phyloP scores from a whole-genome alignment of 2,888 invertebrate species.

The Oligia strigilis region DNA sequence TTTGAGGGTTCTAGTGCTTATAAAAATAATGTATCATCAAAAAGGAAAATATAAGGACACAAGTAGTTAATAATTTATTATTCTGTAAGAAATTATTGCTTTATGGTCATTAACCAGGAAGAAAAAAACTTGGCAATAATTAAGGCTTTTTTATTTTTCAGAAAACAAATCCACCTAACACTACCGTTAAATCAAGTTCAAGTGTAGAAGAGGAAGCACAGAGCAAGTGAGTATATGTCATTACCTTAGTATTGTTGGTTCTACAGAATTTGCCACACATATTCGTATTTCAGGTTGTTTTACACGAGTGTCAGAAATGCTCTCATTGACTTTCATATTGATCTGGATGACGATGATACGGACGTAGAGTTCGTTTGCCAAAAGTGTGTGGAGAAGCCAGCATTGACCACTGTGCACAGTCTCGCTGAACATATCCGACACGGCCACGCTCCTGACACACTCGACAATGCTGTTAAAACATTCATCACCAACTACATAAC shows the following conservation, averaged over 20 bases:
- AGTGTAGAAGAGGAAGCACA: conserved; percentile 41
- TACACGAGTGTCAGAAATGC: conserved; percentile 69
- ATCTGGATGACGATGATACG: conserved; percentile 67
- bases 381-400: conserved; percentile 71
- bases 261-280: conserved; percentile 32
- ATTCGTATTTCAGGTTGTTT: conserved; percentile 78
- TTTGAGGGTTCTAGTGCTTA: too few species aligned
- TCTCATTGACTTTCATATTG: conserved; percentile 69
- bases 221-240: conserved; percentile 59
- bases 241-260: neutral
- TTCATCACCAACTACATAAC: conserved; percentile 80
- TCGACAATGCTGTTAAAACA: conserved; percentile 56
- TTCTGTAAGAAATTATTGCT: too few species aligned
- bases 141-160: conserved; percentile 34
- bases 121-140: neutral
- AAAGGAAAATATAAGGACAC: too few species aligned
- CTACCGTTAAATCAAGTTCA: conserved; percentile 4
- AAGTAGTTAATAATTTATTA: too few species aligned
- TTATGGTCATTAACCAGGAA: too few species aligned
- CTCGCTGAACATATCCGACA: conserved; percentile 74
- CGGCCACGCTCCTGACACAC: conserved; percentile 66
- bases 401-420: conserved; percentile 62
- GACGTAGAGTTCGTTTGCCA: conserved; percentile 80
- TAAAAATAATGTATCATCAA: too few species aligned
- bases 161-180: conserved; percentile 27